phyloP scores from a whole-genome alignment of 1,140 invertebrate genomes.

The Plectrocnemia conspersa region DNA sequence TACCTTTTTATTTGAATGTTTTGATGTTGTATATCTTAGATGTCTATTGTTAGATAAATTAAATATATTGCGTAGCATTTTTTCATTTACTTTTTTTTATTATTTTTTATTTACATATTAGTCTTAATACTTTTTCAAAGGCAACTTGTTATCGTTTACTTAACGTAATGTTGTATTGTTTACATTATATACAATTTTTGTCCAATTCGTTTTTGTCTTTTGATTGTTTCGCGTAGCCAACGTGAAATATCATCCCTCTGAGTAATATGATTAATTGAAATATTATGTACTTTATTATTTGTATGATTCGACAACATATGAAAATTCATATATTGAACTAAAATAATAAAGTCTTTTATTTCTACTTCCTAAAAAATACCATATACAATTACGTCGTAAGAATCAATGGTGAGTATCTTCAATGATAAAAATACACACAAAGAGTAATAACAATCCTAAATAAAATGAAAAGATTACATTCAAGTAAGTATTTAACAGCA shows the following conservation, averaged over 20 bases:
- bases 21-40: slow-evolving; percentile 35
- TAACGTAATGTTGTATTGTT: slow-evolving; percentile 12
- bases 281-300: slow-evolving; percentile 20
- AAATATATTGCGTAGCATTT: slow-evolving; percentile 20
- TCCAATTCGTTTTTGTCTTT: slow-evolving; percentile 10
- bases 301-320: slow-evolving; percentile 16
- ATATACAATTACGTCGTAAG: too few relatives aligned
- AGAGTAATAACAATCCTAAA: too few relatives aligned
- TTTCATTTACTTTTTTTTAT: slow-evolving; percentile 1
- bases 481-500: too few relatives aligned
- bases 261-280: slow-evolving; percentile 6
- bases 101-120: slow-evolving; percentile 16
- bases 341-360: too few relatives aligned
- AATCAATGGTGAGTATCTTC: too few relatives aligned
- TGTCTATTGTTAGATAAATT: slow-evolving; percentile 28
- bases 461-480: too few relatives aligned
- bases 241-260: too few relatives aligned
- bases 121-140: slow-evolving; percentile 21
- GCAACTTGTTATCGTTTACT: slow-evolving; percentile 26
- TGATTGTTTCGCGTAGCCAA: too few relatives aligned
- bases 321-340: slow-evolving; percentile 23
- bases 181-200: slow-evolving; percentile 12
- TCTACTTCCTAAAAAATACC: too few relatives aligned
- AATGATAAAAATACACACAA: too few relatives aligned
- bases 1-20: slow-evolving; percentile 35